Base-by-base conservation (phyloP, 2,797 vertebrate species). In the Leucoraja ocellata region DNA sequence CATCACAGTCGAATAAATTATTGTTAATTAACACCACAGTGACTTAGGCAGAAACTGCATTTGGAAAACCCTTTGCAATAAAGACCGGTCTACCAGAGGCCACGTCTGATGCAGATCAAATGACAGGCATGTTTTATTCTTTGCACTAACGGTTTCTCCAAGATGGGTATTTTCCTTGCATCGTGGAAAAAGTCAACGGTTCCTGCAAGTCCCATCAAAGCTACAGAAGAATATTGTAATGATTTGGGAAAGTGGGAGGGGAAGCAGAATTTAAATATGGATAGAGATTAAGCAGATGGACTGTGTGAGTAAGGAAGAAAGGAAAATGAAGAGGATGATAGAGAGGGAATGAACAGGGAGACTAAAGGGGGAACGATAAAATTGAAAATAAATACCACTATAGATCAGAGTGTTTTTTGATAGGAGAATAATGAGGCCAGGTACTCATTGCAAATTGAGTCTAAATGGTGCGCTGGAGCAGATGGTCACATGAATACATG, bases 11-110 rank as follows among this genome's bases (percentile, higher is more conserved):
- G 7, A 84, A 61, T 65, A 32, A 16, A 65, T 63, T 88, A 65
- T 88, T 68, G 84, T 88, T 88, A 65, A 88, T 88, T 65, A 88
- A 88, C n/a, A 18, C 14, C n/a, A 3, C 14, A n/a, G 28, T 88
- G 61, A 88, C 61, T 65, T n/a, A 65, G 61, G 9, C 61, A 65
- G 61, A 65, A 88, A 65, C n/a, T 32, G 63, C 58, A 63, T 86
- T 86, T 63, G 83, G 63, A 86, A 65, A 86, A 25, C 58, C 14
- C 61, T 86, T n/a, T 2, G 14, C 6, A 63, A 14, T n/a, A 8
- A 18, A 1, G 0, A 16, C 63, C 21, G 14, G 61, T 21, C 32
- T 32, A 21, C 3, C 6, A 3, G 13, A 88, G 61, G 58, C 58
- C 18, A 14, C 5, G 83, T 88, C 81, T 13, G 81, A 61, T 4